A percentile compares a stretch with the other conserved stretches of the same genome.
These are phyloP conservation scores for Phortica okadai DNA, from an alignment of 2,888 invertebrate species.

Conservation along the genomic window DNA sequence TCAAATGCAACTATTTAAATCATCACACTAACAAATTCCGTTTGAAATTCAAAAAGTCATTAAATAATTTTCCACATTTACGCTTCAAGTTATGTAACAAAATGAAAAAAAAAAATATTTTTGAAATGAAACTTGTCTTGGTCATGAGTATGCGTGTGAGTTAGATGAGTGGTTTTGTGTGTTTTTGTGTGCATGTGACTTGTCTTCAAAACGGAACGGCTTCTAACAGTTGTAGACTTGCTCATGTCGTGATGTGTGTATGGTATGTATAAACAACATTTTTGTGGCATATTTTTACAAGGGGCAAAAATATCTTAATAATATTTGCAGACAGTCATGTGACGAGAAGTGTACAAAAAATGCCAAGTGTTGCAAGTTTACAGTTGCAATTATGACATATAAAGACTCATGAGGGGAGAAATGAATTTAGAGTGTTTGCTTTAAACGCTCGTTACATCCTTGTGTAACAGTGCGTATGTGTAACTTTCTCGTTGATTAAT, in stretches of 20 bases:
- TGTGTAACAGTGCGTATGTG: too few species aligned
- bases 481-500: too few species aligned
- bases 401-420: too few species aligned
- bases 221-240: conserved; percentile 10
- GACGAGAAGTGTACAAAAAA: too few species aligned
- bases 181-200: background rate
- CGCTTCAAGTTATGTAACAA: conserved; percentile 48
- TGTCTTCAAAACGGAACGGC: background rate
- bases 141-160: too few species aligned
- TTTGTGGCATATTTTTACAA: background rate
- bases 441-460: too few species aligned
- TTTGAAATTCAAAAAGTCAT: conserved; percentile 71
- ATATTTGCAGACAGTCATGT: too few species aligned
- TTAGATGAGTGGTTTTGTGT: background rate
- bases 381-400: too few species aligned
- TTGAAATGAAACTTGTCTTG: too few species aligned
- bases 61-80: conserved; percentile 71
- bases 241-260: background rate
- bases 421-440: too few species aligned
- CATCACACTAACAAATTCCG: conserved; percentile 65
- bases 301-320: too few species aligned
- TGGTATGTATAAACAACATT: background rate
- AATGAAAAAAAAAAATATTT: conserved; percentile 33
- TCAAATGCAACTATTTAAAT: conserved; percentile 38
- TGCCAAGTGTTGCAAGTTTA: too few species aligned